Percentiles rank a stretch among this genome's conserved stretches.
phyloP scores from a whole-genome alignment of 1,140 invertebrate species.

The Conus ventricosus region DNA sequence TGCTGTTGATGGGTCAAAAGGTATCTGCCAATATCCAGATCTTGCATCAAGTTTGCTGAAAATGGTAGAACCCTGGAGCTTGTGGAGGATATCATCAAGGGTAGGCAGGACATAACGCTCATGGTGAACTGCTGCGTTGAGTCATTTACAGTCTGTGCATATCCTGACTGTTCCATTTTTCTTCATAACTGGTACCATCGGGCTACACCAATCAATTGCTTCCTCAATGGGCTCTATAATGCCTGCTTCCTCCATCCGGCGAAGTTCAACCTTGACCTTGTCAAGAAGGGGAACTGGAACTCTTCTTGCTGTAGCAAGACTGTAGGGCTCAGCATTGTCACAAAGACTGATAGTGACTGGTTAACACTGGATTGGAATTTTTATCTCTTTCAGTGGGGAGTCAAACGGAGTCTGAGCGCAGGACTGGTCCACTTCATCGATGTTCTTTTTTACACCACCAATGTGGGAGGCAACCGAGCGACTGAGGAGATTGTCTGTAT shows the following conservation, averaged over 20 bases:
- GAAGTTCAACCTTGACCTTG: conserved; percentile 14
- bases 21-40: conserved; percentile 45
- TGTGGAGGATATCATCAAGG: conserved; percentile 10
- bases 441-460: background rate
- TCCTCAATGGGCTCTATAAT: background rate
- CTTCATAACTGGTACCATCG: conserved; percentile 11
- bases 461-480: background rate
- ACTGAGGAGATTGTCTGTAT: conserved; percentile 21
- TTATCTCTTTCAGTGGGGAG: background rate
- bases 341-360: conserved; percentile 2
- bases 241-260: conserved; percentile 22
- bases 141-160: background rate
- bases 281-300: conserved; percentile 6
- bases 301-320: background rate
- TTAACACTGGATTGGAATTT: background rate
- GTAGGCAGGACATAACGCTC: conserved; percentile 1
- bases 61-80: conserved; percentile 21
- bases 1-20: conserved; percentile 25
- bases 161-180: background rate
- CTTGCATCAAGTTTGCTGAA: conserved; percentile 40
- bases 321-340: conserved; percentile 6
- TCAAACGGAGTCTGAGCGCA: background rate
- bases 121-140: background rate
- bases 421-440: background rate
- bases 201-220: conserved; percentile 19